Evolutionary conservation across 2,888 invertebrate species (phyloP), one percentile per base, ranked within the genome.

Genomic region (Polyommatus icarus): DNA sequence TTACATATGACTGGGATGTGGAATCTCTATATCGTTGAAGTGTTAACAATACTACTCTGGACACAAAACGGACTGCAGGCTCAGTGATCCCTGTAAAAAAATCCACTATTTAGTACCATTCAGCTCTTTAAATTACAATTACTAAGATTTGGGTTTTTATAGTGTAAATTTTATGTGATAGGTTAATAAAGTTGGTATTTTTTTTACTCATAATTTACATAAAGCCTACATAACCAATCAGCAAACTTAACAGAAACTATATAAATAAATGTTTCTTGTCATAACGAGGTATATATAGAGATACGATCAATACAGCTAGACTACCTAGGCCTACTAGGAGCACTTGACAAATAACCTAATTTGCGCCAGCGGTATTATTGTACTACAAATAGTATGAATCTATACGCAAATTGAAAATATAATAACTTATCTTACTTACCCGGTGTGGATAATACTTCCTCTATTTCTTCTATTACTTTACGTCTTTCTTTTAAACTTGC

Each of bases 21-120:
- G 96, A 95, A 89, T 98, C 98, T 83, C 96, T 95, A 87, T 98
- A 98, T 82, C 97, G 95, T 79, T 96, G 96, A 81, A 98, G 90
- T 1, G 97, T 97, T 78, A 96, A 94, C 54, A 96, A 95, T 83
- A 98, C 91, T 79, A 97, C 95, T 85, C 97, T 96, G 85, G 98
- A 97, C 78, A 98, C 95, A 80, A 96, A 97, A 83, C 96, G 96
- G 72, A 98, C 95, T 78, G 97, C 96, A 83, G 95, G 95, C 83
- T 97, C 97, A 84, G 96, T 97, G 80, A 98, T 96, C 81, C 96
- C 98, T 98, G 85, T 59, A 80, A 78, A 77, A 71, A 67, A 77
- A 46, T 46, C 10, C 10, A 46, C 36, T 46, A 46, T 46, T 46
- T 46, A 10, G 10, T 46, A 46, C 46, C n/a, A n/a, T n/a, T n/a